A percentile compares a stretch with the other conserved stretches of the same genome.
Evolutionary conservation across 1,140 invertebrate genomes (phyloP).

Genomic region (Thalassaphorura encarpata): DNA sequence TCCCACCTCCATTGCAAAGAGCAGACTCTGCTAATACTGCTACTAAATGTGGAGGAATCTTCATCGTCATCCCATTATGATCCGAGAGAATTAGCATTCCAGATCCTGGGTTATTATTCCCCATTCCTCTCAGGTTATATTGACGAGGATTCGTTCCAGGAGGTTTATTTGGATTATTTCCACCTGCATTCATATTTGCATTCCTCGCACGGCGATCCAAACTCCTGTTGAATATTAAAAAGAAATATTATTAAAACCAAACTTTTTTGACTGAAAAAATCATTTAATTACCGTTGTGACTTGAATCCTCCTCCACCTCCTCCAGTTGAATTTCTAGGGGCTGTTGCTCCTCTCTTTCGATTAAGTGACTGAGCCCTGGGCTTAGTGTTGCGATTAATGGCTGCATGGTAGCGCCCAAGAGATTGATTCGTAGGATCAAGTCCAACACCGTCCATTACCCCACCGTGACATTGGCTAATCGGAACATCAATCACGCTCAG

Average conservation of each 20-base stretch:
- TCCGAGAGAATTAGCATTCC: slow-evolving; percentile 27
- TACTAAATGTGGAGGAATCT: slow-evolving; percentile 32
- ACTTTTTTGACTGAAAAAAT: too few species aligned
- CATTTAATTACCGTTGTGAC: slow-evolving; percentile 20
- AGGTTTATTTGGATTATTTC: slow-evolving; percentile 14
- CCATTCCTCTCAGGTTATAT: slow-evolving; percentile 5
- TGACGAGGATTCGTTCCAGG: slow-evolving; percentile 30
- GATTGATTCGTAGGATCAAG: slow-evolving; percentile 8
- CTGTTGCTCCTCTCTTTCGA: slow-evolving; percentile 11
- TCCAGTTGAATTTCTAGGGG: slow-evolving; percentile 10
- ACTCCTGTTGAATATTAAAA: too few species aligned
- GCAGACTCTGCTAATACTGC: slow-evolving; percentile 32
- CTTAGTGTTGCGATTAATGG: slow-evolving; percentile 15
- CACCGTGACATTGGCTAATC: slow-evolving; percentile 12
- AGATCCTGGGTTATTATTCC: neutral
- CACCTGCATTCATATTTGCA: slow-evolving; percentile 2
- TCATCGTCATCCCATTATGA: slow-evolving; percentile 32
- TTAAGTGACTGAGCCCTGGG: slow-evolving; percentile 27
- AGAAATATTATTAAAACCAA: too few species aligned
- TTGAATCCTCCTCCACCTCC: slow-evolving; percentile 19
- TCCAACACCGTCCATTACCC: neutral
- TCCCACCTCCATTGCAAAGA: slow-evolving; percentile 20
- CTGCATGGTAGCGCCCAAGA: slow-evolving; percentile 21
- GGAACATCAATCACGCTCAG: slow-evolving; percentile 32
- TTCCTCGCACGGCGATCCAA: slow-evolving; percentile 18